Percentiles rank a stretch among this genome's conserved stretches.
phyloP scores from a whole-genome alignment of 2,797 vertebrate genomes.

The Micropoecilia bifurca region DNA sequence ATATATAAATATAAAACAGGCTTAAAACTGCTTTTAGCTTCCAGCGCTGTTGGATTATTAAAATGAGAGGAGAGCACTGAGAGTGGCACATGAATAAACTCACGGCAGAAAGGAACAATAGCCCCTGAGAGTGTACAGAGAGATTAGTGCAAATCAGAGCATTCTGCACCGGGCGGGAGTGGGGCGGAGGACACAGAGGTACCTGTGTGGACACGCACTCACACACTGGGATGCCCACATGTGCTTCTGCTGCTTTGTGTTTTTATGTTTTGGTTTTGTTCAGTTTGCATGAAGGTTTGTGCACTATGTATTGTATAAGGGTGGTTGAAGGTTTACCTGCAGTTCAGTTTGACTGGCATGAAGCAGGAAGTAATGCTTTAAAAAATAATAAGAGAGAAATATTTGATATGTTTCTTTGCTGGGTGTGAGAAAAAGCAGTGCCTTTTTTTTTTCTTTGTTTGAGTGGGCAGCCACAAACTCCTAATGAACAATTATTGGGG shows the following conservation, averaged over 20 bases:
- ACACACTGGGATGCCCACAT: slow-evolving; percentile 47
- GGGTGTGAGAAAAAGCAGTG: not conserved
- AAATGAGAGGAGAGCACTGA: slow-evolving; percentile 69
- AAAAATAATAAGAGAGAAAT: not conserved
- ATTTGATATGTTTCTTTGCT: not conserved
- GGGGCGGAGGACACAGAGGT: slow-evolving; percentile 64
- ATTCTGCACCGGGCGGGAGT: slow-evolving; percentile 56
- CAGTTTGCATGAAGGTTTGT: slow-evolving; percentile 30
- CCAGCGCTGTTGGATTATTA: slow-evolving; percentile 66
- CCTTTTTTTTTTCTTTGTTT: not conserved
- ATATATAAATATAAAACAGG: slow-evolving; percentile 55
- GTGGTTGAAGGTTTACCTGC: slow-evolving; percentile 33
- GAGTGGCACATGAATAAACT: slow-evolving; percentile 80
- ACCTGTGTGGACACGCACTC: slow-evolving; percentile 46
- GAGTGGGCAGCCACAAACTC: slow-evolving; percentile 25
- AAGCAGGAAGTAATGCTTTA: slow-evolving; percentile 8
- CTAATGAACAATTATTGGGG: slow-evolving; percentile 36
- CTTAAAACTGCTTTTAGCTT: slow-evolving; percentile 67
- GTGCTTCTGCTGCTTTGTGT: slow-evolving; percentile 25
- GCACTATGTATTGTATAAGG: slow-evolving; percentile 39
- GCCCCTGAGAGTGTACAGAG: slow-evolving; percentile 64
- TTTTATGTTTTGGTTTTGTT: slow-evolving; percentile 40
- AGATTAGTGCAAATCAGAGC: slow-evolving; percentile 78
- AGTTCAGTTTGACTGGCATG: slow-evolving; percentile 41
- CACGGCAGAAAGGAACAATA: slow-evolving; percentile 73